Base-by-base conservation (phyloP, 2,797 vertebrate species). In the Furcifer pardalis region DNA sequence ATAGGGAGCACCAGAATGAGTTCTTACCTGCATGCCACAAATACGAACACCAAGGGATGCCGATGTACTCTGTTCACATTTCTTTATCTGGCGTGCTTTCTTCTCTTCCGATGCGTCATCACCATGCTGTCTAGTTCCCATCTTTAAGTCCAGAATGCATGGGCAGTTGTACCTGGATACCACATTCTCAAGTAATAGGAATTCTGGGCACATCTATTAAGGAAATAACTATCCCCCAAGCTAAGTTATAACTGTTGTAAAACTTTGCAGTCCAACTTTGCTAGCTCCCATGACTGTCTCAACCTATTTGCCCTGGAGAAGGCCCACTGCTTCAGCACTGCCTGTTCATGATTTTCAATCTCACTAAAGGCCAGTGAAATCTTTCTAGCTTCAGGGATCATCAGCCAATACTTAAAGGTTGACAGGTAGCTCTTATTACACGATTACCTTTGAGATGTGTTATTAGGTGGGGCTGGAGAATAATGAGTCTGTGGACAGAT, bases 101-200 rank as follows among this genome's bases (percentile, higher is more conserved):
- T 97, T 97, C 91, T 97, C 96, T 85, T 96, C 96, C 0, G 96
- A 95, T 2, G 91, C 96, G 0, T 97, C 96, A 0, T 97, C 96
- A 0, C 96, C 96, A 0, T 97, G 96, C 91, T 97, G 96, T 88
- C 95, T 91, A 1, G 96, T 97, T 27, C 96, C 96, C 96, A 97
- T 97, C 94, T 97, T 97, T 44, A 97, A 86, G 87, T 97, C 96
- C 91, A 97, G 88, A 92, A 97, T 90, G 69, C 96, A 96, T 84
- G 96, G 96, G 0, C 89, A 92, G 62, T 72, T 94, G 90, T 95
- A 97, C 69, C 92, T 94, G 1, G 96, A 97, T 27, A 96, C 96
- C 32, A 97, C 94, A 0, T 97, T 97, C 32, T 97, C 96, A 77
- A 97, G 92, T 89, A 97, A 80, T 37, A 97, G 76, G 87, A 96